Conservation (phyloP, 2,113 vertebrate genomes). For the Symphodus melops region DNA sequence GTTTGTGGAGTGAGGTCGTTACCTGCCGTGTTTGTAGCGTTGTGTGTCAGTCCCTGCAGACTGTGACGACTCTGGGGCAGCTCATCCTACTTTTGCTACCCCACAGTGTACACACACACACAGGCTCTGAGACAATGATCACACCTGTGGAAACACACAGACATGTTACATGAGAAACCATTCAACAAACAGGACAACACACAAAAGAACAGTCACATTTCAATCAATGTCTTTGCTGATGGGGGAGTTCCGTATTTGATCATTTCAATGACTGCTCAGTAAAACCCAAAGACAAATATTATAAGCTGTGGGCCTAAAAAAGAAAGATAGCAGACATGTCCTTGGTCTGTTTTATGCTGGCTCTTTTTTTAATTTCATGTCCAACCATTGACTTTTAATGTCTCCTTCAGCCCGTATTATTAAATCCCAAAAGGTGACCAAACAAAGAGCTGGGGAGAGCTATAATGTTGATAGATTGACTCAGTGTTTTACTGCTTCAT, state of each 20-base stretch:
- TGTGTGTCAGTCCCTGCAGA: slow-evolving; percentile 74
- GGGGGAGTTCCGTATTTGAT: neutral
- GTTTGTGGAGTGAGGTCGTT: slow-evolving; percentile 34
- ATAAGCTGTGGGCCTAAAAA: neutral
- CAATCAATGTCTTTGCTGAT: neutral
- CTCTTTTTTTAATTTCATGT: slow-evolving; percentile 17
- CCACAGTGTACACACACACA: slow-evolving; percentile 33
- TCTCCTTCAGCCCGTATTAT: slow-evolving; percentile 27
- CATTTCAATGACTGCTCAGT: neutral
- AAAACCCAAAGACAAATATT: too few species aligned
- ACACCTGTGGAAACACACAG: slow-evolving; percentile 67
- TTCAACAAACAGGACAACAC: neutral
- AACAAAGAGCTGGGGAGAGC: neutral
- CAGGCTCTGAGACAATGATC: slow-evolving; percentile 48
- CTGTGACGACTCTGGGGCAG: slow-evolving; percentile 58
- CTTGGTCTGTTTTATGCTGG: neutral
- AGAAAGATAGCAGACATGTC: neutral
- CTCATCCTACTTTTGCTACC: slow-evolving; percentile 71
- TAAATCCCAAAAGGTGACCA: slow-evolving; percentile 35
- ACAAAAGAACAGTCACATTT: neutral
- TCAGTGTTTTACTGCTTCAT: neutral
- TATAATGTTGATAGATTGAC: neutral
- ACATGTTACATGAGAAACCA: slow-evolving; percentile 14
- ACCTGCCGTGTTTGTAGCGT: slow-evolving; percentile 76
- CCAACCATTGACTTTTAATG: slow-evolving; percentile 29